Base-by-base conservation (phyloP, 2,888 invertebrate species). In the Trimorus sp. region DNA sequence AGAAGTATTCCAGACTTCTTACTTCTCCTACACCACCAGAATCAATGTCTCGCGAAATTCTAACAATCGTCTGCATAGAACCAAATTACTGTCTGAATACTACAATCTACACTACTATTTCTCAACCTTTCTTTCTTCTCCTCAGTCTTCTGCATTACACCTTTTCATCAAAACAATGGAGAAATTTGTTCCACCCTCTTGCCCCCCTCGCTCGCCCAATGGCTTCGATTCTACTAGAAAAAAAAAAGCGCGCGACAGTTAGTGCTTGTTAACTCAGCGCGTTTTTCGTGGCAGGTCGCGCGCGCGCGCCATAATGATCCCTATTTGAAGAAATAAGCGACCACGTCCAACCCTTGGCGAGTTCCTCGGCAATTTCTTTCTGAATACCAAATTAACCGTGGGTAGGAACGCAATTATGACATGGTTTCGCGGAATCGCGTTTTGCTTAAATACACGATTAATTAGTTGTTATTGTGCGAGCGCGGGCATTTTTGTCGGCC, bases 181-280 rank as follows among this genome's bases (percentile, higher is more conserved):
- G 26, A 26, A 26, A 26, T 26, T 26, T 4, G 26, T 3, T 4
- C 26, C 26, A 26, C 26, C 26, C 26, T 4, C 26, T 26, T n/a
- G n/a, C 26, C 26, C 26, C 26, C 26, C 26, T 26, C 26, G 26
- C 26, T 26, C 26, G 26, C 26, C 26, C 26, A 4, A 26, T 26
- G 26, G 26, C 26, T 26, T 26, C 26, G 26, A 26, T 26, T 26
- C 26, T 4, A 4, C 26, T n/a, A n/a, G 26, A 26, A 4, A 26
- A 26, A 26, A 26, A 1, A 4, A 26, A 26, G 26, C 2, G 26
- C 38, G 16, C 63, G 14, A 56, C 54, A 66, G 51, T 71, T 71
- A 56, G 62, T 66, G 66, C 56, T 81, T 65, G 75, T 75, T 81
- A 81, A 66, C 60, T 60, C 48, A 56, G 48, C 40, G 76, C 66